A percentile compares a stretch with the other conserved stretches of the same genome.
Evolutionary conservation across 2,113 vertebrate species (phyloP).

Genomic region (Atrichornis clamosus): DNA sequence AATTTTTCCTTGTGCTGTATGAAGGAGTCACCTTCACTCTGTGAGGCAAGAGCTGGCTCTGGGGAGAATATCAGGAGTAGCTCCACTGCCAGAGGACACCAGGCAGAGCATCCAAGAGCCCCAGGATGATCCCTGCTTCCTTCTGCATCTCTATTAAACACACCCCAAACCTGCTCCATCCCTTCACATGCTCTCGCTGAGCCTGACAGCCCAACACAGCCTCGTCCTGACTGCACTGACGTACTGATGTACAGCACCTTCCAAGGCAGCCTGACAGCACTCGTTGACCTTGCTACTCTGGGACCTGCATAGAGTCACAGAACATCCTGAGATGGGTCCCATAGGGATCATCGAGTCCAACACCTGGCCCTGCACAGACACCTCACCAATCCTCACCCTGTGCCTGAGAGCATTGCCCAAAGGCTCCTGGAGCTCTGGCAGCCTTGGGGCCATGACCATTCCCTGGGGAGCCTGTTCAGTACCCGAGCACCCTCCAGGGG

Average conservation of each 20-base stretch:
- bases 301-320: not conserved
- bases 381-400: not conserved
- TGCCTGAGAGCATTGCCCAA: not conserved
- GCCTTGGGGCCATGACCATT: accelerated
- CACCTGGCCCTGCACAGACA: not conserved
- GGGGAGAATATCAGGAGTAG: not conserved
- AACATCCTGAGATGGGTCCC: not conserved
- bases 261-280: not conserved
- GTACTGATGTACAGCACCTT: not conserved
- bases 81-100: not conserved
- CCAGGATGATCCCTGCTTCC: not conserved
- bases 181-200: not conserved
- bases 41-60: not conserved
- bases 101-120: not conserved
- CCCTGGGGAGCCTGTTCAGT: not conserved
- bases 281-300: not conserved
- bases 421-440: not conserved
- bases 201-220: not conserved
- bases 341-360: not conserved
- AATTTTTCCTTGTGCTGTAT: not conserved
- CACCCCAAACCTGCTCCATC: not conserved
- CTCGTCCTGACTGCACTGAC: not conserved
- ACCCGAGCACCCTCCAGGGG: no score
- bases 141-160: not conserved
- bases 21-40: not conserved